phyloP scores from a whole-genome alignment of 2,888 invertebrate genomes.

The Bellardia pandia region DNA sequence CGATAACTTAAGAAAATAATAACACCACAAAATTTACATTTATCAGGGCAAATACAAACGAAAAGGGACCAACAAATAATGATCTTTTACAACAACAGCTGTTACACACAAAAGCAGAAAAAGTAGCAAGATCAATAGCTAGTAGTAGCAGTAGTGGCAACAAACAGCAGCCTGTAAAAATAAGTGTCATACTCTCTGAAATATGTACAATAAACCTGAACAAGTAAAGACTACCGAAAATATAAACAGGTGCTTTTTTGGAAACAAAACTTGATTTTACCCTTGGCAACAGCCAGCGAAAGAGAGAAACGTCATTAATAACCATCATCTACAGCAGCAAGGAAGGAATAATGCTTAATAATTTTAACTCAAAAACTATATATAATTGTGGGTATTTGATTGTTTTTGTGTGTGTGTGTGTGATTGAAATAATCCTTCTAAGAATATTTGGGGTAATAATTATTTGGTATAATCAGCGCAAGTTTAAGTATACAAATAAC shows the following conservation, averaged over 20 bases:
- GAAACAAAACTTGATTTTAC: conserved; percentile 62
- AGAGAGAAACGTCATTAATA: neutral
- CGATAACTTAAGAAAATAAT: neutral
- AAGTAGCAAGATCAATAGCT: neutral
- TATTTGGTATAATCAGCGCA: no score
- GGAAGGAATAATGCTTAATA: neutral
- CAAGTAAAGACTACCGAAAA: conserved; percentile 25
- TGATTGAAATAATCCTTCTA: neutral
- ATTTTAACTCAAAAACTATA: neutral
- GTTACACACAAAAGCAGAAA: conserved; percentile 32
- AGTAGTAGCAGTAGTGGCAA: neutral
- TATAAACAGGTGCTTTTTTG: conserved; percentile 54
- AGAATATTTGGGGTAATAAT: no score
- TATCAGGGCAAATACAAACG: neutral
- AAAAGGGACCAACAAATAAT: neutral
- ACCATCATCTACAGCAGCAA: conserved; percentile 18
- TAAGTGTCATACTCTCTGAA: conserved; percentile 15
- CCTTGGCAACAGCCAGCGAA: conserved; percentile 52
- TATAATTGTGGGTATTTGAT: neutral
- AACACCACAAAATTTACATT: neutral
- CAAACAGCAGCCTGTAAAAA: conserved; percentile 1
- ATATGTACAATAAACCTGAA: conserved; percentile 43
- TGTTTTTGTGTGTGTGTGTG: neutral
- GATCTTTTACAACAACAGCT: conserved; percentile 61
- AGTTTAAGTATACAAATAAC: no score